Evolutionary conservation across 2,113 vertebrate species (phyloP), one percentile per base, ranked within the genome.

Genomic region (Dasyornis broadbenti): DNA sequence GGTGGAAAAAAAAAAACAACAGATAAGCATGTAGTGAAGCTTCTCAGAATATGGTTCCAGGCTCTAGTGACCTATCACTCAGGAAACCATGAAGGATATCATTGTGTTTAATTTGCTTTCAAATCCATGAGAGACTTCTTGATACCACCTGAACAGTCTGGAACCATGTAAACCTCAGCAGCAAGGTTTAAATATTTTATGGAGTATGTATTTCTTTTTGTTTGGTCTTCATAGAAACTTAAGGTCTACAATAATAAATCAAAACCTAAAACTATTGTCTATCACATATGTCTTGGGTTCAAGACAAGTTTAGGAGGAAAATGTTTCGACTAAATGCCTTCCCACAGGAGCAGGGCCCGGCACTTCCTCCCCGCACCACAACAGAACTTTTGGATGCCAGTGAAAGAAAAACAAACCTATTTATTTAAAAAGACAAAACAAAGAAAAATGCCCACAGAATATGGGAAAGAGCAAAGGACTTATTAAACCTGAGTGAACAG

Each of bases 21-120:
- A 7, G 2, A 6, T 66, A 81, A 69, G 15, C 0, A 0, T 35
- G 31, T 70, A 49, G 30, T 30, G 10, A 89, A 78, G 18, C 17
- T 78, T 77, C 28, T 52, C 6, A 27, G 31, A 76, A 44, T 8
- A 5, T 31, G 7, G 8, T 45, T 89, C 16, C 10, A 57, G 31
- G 9, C 6, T 60, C 40, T 76, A n/a, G 4, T 56, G 17, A 15
- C 57, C 8, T 40, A 1, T 14, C 1, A 0, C 7, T 70, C 9
- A 18, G 50, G 40, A 28, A 78, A 40, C 15, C 11, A 18, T 2
- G 1, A 15, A 31, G 10, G 13, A 15, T 45, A 4, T 28, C 7
- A 7, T 4, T 37, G 16, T 53, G 8, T 57, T 88, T 70, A 40
- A 24, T 6, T 61, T 1, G 6, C 17, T 91, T 69, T 86, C 57